Base-by-base conservation (phyloP, 2,888 invertebrate species). In the Marasmarcha lunaedactyla region DNA sequence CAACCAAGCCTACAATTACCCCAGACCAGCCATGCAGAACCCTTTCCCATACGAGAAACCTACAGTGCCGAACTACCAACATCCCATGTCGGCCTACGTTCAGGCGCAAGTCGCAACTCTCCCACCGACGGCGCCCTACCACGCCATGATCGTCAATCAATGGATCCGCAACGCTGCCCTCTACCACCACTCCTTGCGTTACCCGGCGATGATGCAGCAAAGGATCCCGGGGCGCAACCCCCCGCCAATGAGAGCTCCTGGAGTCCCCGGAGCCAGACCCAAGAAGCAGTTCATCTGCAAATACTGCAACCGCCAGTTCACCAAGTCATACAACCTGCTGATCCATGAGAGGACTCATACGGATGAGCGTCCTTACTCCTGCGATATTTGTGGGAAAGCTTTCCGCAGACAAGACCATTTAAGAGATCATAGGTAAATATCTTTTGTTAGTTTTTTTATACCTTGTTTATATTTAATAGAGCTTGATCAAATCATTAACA, bases 311-410 rank as follows among this genome's bases (percentile, higher is more conserved):
- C 89, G 98, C 27, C 95, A 97, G 66, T 98, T 98, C 81, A 98
- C 97, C 49, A 98, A 98, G 74, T 95, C 96, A 37, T 98, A 98
- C 86, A 98, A 98, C 73, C 86, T 98, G 55, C 87, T 98, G 58
- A 98, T 98, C 54, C 98, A 98, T 71, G 98, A 97, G 70, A 87
- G 97, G 59, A 98, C 97, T 1, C 98, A 98, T 71, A 98, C 97
- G 27, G 96, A 97, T 66, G 97, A 98, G 74, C 86, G 97, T 45
- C 97, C 97, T 9, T 98, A 96, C 73, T 93, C 94, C 33, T 97
- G 97, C 71, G 97, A 97, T 71, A 94, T 97, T 52, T 97, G 97
- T 72, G 94, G 94, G 48, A 97, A 97, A 72, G 95, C 96, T 13
- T 98, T 97, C 85, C 88, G 97, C 46, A 87, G 97, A 55, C 97